Conservation (phyloP, 2,888 invertebrate species). For the Fissipunctia ypsillon region DNA sequence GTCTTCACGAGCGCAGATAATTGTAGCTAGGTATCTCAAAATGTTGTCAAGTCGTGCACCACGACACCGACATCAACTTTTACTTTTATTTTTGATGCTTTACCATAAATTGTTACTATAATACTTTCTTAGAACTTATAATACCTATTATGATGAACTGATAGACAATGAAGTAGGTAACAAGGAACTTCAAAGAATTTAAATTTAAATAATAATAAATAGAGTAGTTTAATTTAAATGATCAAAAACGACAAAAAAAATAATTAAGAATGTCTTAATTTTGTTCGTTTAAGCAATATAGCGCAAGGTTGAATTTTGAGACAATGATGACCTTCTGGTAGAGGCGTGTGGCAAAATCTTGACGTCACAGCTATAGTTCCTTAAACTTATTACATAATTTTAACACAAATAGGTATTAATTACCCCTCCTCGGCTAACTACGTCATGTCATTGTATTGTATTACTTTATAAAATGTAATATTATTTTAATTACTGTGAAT, state of each 20-base stretch:
- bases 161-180: slow-evolving; percentile 4
- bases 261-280: slow-evolving; percentile 11
- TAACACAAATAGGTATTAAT: background rate
- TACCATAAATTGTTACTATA: slow-evolving; percentile 1
- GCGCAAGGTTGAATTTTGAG: slow-evolving; percentile 20
- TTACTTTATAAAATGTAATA: too few relatives aligned
- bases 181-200: background rate
- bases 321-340: slow-evolving; percentile 16
- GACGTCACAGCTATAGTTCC: slow-evolving; percentile 18
- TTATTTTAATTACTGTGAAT: too few relatives aligned
- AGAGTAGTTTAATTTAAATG: too few relatives aligned
- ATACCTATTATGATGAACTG: too few relatives aligned
- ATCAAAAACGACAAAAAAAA: background rate
- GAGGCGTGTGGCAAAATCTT: slow-evolving; percentile 12
- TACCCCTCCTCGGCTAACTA: too few relatives aligned
- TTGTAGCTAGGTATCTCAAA: slow-evolving; percentile 58
- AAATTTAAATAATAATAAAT: slow-evolving; percentile 3
- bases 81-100: slow-evolving; percentile 43
- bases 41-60: slow-evolving; percentile 68
- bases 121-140: slow-evolving; percentile 12
- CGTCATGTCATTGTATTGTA: too few relatives aligned
- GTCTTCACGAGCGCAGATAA: slow-evolving; percentile 74
- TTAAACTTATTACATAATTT: background rate
- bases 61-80: slow-evolving; percentile 67
- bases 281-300: slow-evolving; percentile 10